phyloP scores from a whole-genome alignment of 2,113 vertebrate genomes.

The Prunella himalayana region DNA sequence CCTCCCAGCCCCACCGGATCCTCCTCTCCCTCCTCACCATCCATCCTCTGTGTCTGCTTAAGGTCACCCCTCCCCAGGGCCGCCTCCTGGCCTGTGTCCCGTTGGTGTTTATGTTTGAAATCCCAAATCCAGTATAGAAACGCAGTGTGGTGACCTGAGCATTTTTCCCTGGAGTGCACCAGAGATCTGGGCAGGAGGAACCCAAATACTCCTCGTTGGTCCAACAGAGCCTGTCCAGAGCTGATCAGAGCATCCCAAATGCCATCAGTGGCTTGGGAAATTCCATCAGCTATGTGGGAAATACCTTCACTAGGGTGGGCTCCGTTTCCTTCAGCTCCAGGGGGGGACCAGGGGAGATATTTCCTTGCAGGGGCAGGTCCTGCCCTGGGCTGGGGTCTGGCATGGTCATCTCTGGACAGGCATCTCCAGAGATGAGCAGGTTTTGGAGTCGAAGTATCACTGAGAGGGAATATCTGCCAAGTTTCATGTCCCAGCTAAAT shows the following conservation, averaged over 20 bases:
- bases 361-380: not conserved
- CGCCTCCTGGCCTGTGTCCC: rapidly evolving
- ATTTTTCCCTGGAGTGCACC: not conserved
- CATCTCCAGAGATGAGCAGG: not conserved
- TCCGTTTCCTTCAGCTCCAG: not conserved
- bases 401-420: not conserved
- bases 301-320: not conserved
- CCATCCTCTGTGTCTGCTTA: not conserved
- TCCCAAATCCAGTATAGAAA: not conserved
- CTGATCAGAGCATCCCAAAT: not conserved
- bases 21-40: not conserved
- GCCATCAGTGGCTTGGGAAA: not conserved
- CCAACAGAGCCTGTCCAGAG: not conserved
- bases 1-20: not conserved
- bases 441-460: not conserved
- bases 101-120: not conserved
- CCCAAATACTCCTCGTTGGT: not conserved
- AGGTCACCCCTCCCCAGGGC: not conserved
- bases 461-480: not conserved
- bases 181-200: not conserved
- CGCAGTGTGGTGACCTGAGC: rapidly evolving
- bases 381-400: not conserved
- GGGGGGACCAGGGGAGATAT: not conserved
- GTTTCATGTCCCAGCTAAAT: not conserved
- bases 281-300: not conserved